Evolutionary conservation across 2,113 vertebrate species (phyloP).

Genomic region (Nyctereutes procyonoides): DNA sequence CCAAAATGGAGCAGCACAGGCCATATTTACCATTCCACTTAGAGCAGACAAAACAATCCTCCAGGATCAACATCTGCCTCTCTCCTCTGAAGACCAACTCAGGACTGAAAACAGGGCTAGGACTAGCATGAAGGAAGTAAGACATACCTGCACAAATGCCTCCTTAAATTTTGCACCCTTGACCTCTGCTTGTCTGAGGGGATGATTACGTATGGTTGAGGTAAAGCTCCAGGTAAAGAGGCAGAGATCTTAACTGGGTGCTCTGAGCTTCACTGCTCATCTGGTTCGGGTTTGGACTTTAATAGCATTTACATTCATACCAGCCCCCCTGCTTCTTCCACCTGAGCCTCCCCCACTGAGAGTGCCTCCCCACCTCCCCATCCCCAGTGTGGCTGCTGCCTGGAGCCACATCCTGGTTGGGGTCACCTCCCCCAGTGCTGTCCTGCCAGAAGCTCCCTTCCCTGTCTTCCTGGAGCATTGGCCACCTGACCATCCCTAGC

Average conservation of each 20-base stretch:
- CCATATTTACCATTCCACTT: neutral
- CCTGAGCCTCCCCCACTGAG: fast-evolving
- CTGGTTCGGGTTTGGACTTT: slow-evolving; percentile 35
- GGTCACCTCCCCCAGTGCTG: slow-evolving; percentile 71
- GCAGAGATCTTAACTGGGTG: neutral
- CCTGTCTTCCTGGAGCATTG: slow-evolving; percentile 88
- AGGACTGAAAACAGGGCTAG: neutral
- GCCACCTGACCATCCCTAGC: slow-evolving; percentile 88
- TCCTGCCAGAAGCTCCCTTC: slow-evolving; percentile 83
- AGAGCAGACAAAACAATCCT: neutral
- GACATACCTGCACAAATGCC: too few species aligned
- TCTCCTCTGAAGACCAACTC: neutral
- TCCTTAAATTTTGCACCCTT: neutral
- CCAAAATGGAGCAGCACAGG: neutral
- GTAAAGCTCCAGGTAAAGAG: neutral
- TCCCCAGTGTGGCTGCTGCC: neutral
- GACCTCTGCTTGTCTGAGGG: neutral
- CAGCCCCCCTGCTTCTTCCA: neutral
- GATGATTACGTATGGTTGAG: neutral
- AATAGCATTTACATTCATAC: neutral
- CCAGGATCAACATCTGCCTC: neutral
- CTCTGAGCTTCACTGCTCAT: neutral
- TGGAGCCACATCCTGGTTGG: slow-evolving; percentile 52
- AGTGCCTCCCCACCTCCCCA: neutral
- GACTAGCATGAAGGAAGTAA: neutral